phyloP scores from a whole-genome alignment of 2,888 invertebrate genomes.

The Ichneumon xanthorius region DNA sequence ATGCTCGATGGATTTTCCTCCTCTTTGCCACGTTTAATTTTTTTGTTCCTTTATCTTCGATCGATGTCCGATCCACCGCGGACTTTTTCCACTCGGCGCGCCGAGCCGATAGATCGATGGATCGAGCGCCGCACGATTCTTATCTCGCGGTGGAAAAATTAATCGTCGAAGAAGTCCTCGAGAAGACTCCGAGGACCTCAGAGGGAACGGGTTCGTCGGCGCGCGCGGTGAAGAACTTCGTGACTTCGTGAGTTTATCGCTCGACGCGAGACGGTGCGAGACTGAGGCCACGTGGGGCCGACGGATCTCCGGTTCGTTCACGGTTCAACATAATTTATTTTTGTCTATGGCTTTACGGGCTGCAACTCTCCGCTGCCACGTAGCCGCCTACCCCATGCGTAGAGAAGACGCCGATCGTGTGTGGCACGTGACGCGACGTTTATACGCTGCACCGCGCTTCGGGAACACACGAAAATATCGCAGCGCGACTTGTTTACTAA shows the following conservation, averaged over 20 bases:
- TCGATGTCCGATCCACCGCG: not conserved
- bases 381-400: slow-evolving; percentile 60
- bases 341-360: slow-evolving; percentile 66
- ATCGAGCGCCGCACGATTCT: not conserved
- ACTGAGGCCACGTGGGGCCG: slow-evolving; percentile 71
- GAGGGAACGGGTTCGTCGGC: not conserved
- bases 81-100: not conserved
- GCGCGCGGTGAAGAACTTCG: slow-evolving; percentile 14
- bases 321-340: slow-evolving; percentile 69
- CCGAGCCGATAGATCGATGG: not conserved
- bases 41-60: not conserved
- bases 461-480: not conserved
- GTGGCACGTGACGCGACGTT: slow-evolving; percentile 43
- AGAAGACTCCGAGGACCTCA: slow-evolving; percentile 30
- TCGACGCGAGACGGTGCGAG: slow-evolving; percentile 58
- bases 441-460: slow-evolving; percentile 17
- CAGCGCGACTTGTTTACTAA: not conserved
- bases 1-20: slow-evolving; percentile 32
- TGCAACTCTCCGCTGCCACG: slow-evolving; percentile 39
- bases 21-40: too few relatives aligned
- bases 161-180: not conserved
- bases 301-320: slow-evolving; percentile 60
- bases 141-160: not conserved
- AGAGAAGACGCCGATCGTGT: slow-evolving; percentile 53
- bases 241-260: slow-evolving; percentile 49